These are phyloP conservation scores for Tragelaphus buxtoni DNA, from an alignment of 2,113 vertebrate genomes.

Conservation along the genomic window DNA sequence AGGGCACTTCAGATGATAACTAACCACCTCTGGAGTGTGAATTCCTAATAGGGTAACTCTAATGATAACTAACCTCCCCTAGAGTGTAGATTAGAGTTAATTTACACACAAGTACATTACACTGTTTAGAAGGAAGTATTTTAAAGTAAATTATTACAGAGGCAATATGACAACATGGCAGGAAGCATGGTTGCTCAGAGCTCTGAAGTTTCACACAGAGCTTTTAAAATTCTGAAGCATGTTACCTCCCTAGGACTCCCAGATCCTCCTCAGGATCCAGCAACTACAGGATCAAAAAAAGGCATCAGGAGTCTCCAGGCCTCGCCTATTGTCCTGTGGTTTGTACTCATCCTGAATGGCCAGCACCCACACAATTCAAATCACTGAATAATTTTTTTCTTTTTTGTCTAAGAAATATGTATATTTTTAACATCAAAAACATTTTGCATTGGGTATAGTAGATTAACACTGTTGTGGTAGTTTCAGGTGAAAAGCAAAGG, in stretches of 20 bases:
- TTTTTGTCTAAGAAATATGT: background rate
- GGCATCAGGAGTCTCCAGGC: background rate
- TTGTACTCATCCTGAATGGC: background rate
- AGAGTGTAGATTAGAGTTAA: slow-evolving; percentile 45
- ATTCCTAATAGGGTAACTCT: slow-evolving; percentile 44
- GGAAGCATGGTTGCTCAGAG: background rate
- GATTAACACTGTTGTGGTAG: background rate
- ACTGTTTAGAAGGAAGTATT: slow-evolving; percentile 42
- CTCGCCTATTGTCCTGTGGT: rapidly evolving
- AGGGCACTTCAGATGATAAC: slow-evolving; percentile 47
- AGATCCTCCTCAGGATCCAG: background rate
- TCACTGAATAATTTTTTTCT: background rate
- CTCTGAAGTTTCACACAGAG: background rate
- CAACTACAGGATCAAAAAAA: background rate
- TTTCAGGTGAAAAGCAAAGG: background rate
- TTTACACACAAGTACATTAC: slow-evolving; percentile 39
- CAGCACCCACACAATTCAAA: background rate
- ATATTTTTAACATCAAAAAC: background rate
- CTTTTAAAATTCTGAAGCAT: background rate
- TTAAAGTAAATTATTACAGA: slow-evolving; percentile 28
- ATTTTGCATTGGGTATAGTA: background rate
- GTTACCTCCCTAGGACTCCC: background rate
- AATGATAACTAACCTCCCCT: slow-evolving; percentile 43
- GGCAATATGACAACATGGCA: background rate
- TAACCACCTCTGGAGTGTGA: slow-evolving; percentile 20